Evolutionary conservation across 2,113 vertebrate species (phyloP).

Genomic region (Tragelaphus buxtoni): DNA sequence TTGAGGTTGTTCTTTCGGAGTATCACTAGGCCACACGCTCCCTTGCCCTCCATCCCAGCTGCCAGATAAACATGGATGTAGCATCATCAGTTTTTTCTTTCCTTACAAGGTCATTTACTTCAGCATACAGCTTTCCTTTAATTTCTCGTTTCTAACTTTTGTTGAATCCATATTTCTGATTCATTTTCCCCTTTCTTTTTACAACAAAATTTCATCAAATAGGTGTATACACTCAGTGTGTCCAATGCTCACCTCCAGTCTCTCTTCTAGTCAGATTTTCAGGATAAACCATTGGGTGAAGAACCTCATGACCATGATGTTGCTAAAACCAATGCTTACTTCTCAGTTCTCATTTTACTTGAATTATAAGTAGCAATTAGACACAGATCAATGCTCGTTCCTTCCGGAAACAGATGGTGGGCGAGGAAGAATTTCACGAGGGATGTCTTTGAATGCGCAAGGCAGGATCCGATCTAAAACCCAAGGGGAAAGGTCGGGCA

Average conservation of each 20-base stretch:
- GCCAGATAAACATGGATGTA: background rate
- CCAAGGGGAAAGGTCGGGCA: too few relatives aligned
- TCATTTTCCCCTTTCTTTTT: background rate
- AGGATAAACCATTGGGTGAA: background rate
- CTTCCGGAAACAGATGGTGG: too few relatives aligned
- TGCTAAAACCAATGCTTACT: background rate
- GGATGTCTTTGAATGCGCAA: too few relatives aligned
- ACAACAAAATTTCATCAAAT: background rate
- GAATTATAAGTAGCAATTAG: background rate
- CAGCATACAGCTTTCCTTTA: background rate
- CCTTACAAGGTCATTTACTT: background rate
- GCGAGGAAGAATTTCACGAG: too few relatives aligned
- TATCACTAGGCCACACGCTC: background rate
- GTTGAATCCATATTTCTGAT: too few relatives aligned
- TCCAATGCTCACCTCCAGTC: background rate
- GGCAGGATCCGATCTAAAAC: too few relatives aligned
- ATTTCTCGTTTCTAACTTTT: background rate
- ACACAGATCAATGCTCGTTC: too few relatives aligned
- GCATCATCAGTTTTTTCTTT: background rate
- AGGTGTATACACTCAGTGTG: accelerated
- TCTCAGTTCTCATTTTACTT: background rate
- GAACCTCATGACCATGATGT: background rate
- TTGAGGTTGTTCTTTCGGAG: background rate
- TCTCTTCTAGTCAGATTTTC: background rate
- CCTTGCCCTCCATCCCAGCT: background rate